phyloP scores from a whole-genome alignment of 2,113 vertebrate species.

The Galeopterus variegatus region DNA sequence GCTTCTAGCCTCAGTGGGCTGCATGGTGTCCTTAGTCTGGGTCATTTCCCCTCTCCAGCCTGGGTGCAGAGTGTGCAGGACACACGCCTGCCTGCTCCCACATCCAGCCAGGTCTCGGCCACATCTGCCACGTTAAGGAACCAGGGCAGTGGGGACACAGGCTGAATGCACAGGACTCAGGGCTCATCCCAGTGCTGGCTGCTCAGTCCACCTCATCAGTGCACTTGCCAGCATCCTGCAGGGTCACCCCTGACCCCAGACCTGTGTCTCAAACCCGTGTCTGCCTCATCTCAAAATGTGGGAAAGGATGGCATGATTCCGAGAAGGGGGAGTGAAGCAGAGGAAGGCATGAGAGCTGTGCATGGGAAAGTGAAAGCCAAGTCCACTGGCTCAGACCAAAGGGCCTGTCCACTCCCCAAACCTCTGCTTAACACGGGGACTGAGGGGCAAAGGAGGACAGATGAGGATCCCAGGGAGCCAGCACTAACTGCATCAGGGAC shows the following conservation, averaged over 20 bases:
- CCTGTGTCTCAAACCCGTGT: background rate
- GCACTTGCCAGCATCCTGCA: background rate
- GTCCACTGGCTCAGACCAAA: background rate
- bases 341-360: background rate
- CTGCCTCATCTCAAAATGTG: background rate
- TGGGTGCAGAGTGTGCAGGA: background rate
- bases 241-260: background rate
- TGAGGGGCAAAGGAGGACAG: background rate
- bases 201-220: background rate
- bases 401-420: too few species aligned
- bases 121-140: background rate
- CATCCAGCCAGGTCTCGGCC: background rate
- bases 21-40: background rate
- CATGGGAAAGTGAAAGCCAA: background rate
- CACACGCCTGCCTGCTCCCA: background rate
- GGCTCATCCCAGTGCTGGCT: rapidly evolving
- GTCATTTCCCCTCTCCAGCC: background rate
- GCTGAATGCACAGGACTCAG: background rate
- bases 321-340: background rate
- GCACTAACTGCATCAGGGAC: background rate
- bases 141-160: background rate
- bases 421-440: too few species aligned
- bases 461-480: rapidly evolving
- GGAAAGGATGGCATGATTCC: background rate
- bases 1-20: too few species aligned